A percentile compares a stretch with the other conserved stretches of the same genome.
These are phyloP conservation scores for Gymnogyps californianus DNA, from an alignment of 2,113 vertebrate species.

Conservation along the genomic window DNA sequence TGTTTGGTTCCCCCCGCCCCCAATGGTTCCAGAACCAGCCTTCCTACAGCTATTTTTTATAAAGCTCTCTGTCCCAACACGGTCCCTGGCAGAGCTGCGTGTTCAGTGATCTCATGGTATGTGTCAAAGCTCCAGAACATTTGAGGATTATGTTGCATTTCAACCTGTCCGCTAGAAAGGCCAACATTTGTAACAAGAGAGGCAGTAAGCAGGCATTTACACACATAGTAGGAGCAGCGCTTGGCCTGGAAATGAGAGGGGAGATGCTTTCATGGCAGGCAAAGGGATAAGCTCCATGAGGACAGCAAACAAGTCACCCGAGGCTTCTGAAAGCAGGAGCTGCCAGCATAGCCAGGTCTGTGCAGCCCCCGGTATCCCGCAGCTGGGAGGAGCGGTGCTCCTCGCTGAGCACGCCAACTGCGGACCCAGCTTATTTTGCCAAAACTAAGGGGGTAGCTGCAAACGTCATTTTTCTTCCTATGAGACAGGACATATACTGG, in stretches of 20 bases:
- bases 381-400: background rate
- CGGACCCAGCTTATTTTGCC: background rate
- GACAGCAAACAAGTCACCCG: background rate
- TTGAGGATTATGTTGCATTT: fast-evolving
- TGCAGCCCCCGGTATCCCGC: fast-evolving
- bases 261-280: background rate
- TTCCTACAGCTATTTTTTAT: background rate
- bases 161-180: background rate
- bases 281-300: background rate
- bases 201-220: background rate
- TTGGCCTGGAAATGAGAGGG: background rate
- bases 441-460: background rate
- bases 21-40: background rate
- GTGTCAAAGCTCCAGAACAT: background rate
- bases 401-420: fast-evolving
- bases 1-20: fast-evolving
- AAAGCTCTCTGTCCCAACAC: background rate
- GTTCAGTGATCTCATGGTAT: background rate
- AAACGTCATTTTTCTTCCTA: background rate
- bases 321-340: background rate
- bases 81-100: fast-evolving
- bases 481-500: background rate
- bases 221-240: fast-evolving
- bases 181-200: background rate
- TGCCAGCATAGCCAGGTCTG: background rate